These are phyloP conservation scores for Microplitis demolitor DNA, from an alignment of 1,140 invertebrate genomes.

Conservation along the genomic window DNA sequence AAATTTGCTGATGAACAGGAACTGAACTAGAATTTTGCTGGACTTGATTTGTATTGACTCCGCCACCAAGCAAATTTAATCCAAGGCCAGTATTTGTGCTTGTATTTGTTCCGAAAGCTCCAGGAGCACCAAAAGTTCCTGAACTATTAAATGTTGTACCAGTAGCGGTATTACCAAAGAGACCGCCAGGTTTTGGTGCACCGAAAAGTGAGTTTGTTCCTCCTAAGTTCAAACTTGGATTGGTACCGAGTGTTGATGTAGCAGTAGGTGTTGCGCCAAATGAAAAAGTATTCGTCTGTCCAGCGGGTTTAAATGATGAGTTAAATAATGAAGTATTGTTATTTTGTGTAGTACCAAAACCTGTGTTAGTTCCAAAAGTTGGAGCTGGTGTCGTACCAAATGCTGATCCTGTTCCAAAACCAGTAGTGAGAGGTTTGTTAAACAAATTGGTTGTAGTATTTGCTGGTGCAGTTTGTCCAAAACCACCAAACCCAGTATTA, in stretches of 20 bases:
- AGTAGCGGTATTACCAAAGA: constrained; percentile 63
- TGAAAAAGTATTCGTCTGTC: constrained; percentile 54
- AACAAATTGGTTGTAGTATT: constrained; percentile 57
- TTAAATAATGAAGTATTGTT: constrained; percentile 61
- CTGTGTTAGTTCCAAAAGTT: constrained; percentile 57
- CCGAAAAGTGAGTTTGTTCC: constrained; percentile 59
- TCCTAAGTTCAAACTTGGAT: constrained; percentile 56
- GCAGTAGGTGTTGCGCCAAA: constrained; percentile 62
- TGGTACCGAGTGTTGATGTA: constrained; percentile 51
- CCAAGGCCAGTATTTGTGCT: constrained; percentile 46
- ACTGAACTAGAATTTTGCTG: constrained; percentile 54
- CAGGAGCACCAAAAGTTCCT: constrained; percentile 50
- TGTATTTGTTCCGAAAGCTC: constrained; percentile 54
- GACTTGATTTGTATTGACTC: constrained; percentile 40
- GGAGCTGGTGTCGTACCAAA: constrained; percentile 60
- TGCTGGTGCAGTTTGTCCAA: constrained; percentile 53
- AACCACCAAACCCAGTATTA: constrained; percentile 58
- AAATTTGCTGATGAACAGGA: constrained; percentile 70
- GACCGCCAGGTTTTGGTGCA: constrained; percentile 61
- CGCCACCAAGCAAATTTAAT: constrained; percentile 45
- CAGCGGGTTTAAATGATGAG: constrained; percentile 56
- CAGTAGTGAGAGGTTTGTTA: constrained; percentile 53
- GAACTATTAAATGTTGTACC: constrained; percentile 45
- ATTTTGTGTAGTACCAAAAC: constrained; percentile 55
- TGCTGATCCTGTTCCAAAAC: constrained; percentile 64